A percentile compares a stretch with the other conserved stretches of the same genome.
Evolutionary conservation across 2,797 vertebrate species (phyloP).

Genomic region (Trachurus trachurus): DNA sequence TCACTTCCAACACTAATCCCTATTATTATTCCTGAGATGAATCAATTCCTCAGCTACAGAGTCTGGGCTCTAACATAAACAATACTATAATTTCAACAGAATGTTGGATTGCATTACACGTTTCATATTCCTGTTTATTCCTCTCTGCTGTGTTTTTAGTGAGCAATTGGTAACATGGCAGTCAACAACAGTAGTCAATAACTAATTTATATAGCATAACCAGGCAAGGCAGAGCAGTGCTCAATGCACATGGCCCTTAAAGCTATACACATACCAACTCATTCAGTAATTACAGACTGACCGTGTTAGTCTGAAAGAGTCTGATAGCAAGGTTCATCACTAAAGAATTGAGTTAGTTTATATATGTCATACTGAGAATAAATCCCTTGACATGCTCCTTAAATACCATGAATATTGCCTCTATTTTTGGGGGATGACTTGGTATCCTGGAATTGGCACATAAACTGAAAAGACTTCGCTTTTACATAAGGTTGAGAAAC

Average conservation of each 20-base stretch:
- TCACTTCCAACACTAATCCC: constrained; percentile 7
- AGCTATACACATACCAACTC: neutral
- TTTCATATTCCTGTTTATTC: constrained; percentile 31
- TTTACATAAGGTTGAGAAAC: neutral
- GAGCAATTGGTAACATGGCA: neutral
- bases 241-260: neutral
- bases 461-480: neutral
- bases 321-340: no score
- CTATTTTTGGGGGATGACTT: no score
- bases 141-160: constrained; percentile 14
- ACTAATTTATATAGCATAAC: neutral
- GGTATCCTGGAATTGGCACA: no score
- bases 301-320: neutral
- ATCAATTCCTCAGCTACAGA: neutral
- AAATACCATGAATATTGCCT: no score
- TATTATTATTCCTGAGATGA: neutral
- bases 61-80: constrained; percentile 32
- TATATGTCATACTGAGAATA: no score
- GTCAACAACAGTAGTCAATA: neutral
- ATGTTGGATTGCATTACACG: constrained; percentile 8
- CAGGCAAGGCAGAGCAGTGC: neutral
- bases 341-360: no score
- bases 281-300: neutral
- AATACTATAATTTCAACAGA: constrained; percentile 29
- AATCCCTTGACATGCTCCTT: no score